Base-by-base conservation (phyloP, 2,797 vertebrate species). In the Coilia nasus region DNA sequence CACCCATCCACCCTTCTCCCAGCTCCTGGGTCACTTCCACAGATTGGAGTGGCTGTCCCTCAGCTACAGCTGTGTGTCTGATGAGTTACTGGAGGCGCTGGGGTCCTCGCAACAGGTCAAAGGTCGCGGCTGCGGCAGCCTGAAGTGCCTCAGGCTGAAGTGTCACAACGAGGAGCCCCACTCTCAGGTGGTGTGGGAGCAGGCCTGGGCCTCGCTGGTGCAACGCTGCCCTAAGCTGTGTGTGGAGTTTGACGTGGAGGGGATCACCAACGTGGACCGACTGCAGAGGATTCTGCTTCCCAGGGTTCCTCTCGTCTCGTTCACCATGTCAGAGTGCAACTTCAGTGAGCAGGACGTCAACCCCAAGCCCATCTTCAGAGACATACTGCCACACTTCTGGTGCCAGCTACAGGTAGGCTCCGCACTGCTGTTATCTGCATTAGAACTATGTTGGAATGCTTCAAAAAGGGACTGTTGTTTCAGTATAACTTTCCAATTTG, bases 211-310 rank as follows among this genome's bases (percentile, higher is more conserved):
- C 87, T 91, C 89, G 82, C 86, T 96, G 82, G 90, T 86, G 83
- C 94, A 85, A 81, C 88, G 84, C 17, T 93, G 91, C 86, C 90
- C 91, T 15, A 89, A 87, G 87, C 90, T 96, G 78, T 92, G 90
- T 0, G 92, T 96, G 86, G 94, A 93, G 86, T 90, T 95, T 2
- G 71, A 88, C 86, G 91, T 95, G 54, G 91, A 95, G 64, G 89
- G 93, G 81, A 85, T 95, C 82, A 89, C 93, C 90, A 91, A 91
- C 84, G 91, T 91, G 0, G 90, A 95, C 75, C 19, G 78, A 10
- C 88, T 96, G 44, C 88, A 85, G 50, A 93, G 90, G 86, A 95
- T 96, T 67, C 92, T 96, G 78, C 88, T 95, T 35, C 94, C 85
- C 2, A 94, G 94, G 88, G 94, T 96, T 84, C 94, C 94, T 0